Percentiles rank a stretch among this genome's conserved stretches.
Conservation (phyloP, 1,140 invertebrate species). For the Linepithema humile region DNA sequence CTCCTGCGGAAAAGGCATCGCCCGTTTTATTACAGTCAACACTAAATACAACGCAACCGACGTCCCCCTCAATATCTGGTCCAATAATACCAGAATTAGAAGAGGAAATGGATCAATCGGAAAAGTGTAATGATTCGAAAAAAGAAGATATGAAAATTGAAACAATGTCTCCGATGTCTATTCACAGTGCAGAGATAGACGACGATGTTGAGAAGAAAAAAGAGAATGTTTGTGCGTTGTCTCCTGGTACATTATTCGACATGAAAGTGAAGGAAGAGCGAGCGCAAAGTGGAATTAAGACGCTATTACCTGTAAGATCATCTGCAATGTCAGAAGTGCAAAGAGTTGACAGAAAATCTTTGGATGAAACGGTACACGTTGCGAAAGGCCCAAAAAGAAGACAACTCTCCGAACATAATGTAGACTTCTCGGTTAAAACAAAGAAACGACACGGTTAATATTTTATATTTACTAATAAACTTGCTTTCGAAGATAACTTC, state of each 20-base stretch:
- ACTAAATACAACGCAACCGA: conserved; percentile 37
- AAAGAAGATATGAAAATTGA: conserved; percentile 70
- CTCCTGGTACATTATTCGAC: conserved; percentile 80
- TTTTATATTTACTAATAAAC: not conserved
- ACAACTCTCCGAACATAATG: conserved; percentile 74
- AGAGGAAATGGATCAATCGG: conserved; percentile 61
- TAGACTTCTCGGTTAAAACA: conserved; percentile 68
- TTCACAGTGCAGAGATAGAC: conserved; percentile 69
- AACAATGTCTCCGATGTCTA: conserved; percentile 71
- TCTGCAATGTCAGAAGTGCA: conserved; percentile 57
- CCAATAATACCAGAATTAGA: conserved; percentile 44
- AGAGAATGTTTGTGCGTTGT: conserved; percentile 77
- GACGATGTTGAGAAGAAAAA: conserved; percentile 70
- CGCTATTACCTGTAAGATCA: conserved; percentile 83
- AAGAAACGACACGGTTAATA: conserved; percentile 77
- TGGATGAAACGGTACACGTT: conserved; percentile 70
- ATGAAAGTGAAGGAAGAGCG: conserved; percentile 80
- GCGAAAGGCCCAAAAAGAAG: conserved; percentile 76
- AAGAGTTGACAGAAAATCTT: conserved; percentile 73
- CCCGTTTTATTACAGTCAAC: conserved; percentile 27
- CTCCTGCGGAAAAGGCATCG: conserved; percentile 68
- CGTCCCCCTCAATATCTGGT: conserved; percentile 46
- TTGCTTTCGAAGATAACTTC: not conserved
- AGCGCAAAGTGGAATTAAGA: conserved; percentile 83
- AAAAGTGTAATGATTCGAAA: conserved; percentile 56